Base-by-base conservation (phyloP, 1,140 invertebrate species). In the Drosophila subobscura region DNA sequence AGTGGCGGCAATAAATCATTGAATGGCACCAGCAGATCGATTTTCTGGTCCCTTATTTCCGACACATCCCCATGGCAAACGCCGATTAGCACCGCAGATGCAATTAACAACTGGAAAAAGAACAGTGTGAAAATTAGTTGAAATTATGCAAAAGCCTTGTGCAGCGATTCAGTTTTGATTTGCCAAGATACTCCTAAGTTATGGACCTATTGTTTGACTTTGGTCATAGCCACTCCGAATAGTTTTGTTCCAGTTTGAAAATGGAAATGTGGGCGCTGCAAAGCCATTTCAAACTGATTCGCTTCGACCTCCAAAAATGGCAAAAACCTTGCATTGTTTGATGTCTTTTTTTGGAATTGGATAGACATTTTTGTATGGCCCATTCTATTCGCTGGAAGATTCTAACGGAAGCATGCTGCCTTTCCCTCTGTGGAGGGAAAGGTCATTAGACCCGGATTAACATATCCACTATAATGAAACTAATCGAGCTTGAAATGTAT, bases 1-100 rank as follows among this genome's bases (percentile, higher is more conserved):
- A 90, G 72, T 5, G 88, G 88, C 10, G 88, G 88, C 65, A 90
- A 77, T 70, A 90, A 81, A 72, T 90, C 88, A 81, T 90, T 90
- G 49, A 90, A 90, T 3, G 88, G 88, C 63, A 77, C 49, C 59
- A 77, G 60, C 56, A 90, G 47, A 40, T 80, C 79, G 54, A 79
- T 54, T 44, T 66, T 57, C 40, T 54, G 14, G 25, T 47, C 57
- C 23, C 71, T 74, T 71, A 90, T 73, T 72, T 86, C 65, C 37
- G 66, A 72, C 12, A 88, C 83, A 61, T 88, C 86, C 61, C 81
- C 86, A 22, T 23, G 55, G 23, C 72, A 66, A 16, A 81, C 53
- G 42, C 51, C 63, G 45, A 85, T 71, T 23, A 86, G 46, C 14
- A 71, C 41, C 25, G 68, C 61, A 40, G 63, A 49, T 57, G 70